These are phyloP conservation scores for Leptodactylus fuscus DNA, from an alignment of 2,113 vertebrate species.

Conservation along the genomic window DNA sequence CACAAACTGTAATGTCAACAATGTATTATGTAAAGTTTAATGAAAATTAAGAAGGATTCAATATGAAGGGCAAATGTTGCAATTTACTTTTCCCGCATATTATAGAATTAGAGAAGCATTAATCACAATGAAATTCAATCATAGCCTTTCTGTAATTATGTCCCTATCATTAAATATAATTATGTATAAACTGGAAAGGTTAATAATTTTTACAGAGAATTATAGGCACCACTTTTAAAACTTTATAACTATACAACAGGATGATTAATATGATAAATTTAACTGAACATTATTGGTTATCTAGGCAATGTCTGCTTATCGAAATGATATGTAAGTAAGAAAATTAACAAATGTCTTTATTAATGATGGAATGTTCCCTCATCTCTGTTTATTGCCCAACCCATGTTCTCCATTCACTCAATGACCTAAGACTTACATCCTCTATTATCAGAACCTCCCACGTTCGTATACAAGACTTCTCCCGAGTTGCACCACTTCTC, in stretches of 20 bases:
- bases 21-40: background rate
- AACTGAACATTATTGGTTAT: slow-evolving; percentile 6
- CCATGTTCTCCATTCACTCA: too few relatives aligned
- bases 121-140: slow-evolving; percentile 36
- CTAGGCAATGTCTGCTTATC: background rate
- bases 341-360: slow-evolving; percentile 16
- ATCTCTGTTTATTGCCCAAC: too few relatives aligned
- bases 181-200: slow-evolving; percentile 41
- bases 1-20: background rate
- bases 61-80: slow-evolving; percentile 16
- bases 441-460: too few relatives aligned
- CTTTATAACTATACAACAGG: background rate
- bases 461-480: too few relatives aligned
- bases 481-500: too few relatives aligned
- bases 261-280: slow-evolving; percentile 18
- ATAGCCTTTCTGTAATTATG: slow-evolving; percentile 24
- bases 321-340: slow-evolving; percentile 6
- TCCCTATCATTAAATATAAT: slow-evolving; percentile 32
- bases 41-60: background rate
- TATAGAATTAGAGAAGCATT: background rate
- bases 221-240: slow-evolving; percentile 10
- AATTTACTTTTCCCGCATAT: background rate
- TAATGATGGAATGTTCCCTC: background rate
- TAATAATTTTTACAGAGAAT: slow-evolving; percentile 36
- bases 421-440: too few relatives aligned